Evolutionary conservation across 2,888 invertebrate genomes (phyloP), one percentile per base, ranked within the genome.

Genomic region (Augochlorella aurata): DNA sequence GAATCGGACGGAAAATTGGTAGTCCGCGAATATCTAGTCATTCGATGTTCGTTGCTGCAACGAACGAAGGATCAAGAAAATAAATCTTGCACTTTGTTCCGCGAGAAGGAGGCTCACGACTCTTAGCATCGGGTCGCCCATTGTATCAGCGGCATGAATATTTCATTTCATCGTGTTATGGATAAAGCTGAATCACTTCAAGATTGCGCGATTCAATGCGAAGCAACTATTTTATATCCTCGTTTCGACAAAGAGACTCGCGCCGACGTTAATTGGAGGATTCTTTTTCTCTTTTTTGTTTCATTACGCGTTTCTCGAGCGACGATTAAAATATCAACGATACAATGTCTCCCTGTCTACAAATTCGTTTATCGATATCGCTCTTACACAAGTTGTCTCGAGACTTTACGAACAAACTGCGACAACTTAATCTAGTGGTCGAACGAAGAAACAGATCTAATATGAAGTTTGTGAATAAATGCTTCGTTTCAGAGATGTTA

Each of bases 151-250:
- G 16, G 10, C 63, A 38, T 63, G 63, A 63, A 63, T 63, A 38
- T 63, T 63, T 63, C 63, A 14, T 81, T 65, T 66, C 18, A 73
- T 79, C 24, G 65, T 14, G 24, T 7, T 18, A 24, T 24, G 54
- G 81, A 74, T 74, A 81, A 65, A 66, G 45, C 14, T 58, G 69
- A 81, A 58, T 74, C 69, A 18, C 18, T 54, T 14, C 21, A 10
- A 74, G 49, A 74, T 65, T 50, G 18, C 24, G 8, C 38, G 47
- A 2, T 52, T 61, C n/a, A 21, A 44, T 74, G 58, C 44, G 18
- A 52, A 72, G 61, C 29, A 47, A 38, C 38, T 47, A 5, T 18
- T 45, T 45, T 45, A 8, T 47, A 44, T 52, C 38, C 16, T 29
- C 24, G 14, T 38, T 63, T 29, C n/a, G 24, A 29, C 14, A 12